Base-by-base conservation (phyloP, 2,797 vertebrate species). In the Lates japonicus region DNA sequence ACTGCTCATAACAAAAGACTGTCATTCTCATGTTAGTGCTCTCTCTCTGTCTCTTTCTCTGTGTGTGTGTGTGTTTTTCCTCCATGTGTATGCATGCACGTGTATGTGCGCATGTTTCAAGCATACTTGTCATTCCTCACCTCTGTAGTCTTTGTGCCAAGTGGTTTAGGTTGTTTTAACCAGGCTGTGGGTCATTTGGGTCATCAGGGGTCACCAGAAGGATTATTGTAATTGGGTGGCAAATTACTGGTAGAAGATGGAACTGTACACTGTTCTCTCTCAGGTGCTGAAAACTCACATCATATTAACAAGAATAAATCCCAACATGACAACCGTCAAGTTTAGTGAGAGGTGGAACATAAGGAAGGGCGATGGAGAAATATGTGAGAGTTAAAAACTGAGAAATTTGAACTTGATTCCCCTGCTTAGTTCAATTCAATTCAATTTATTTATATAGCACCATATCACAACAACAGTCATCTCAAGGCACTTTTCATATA, bases 101-200 rank as follows among this genome's bases (percentile, higher is more conserved):
- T 76, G 85, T 70, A 66, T 67, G 81, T 74, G 77, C 41, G 42
- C 61, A 42, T 83, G 78, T 75, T 80, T 87, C 62, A 58, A 76
- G 75, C 92, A 94, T 93, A 82, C 88, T 87, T 84, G 83, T 88
- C 92, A 95, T 95, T 95, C 94, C 87, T 87, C 37, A 9, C 78
- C 78, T 78, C 81, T 93, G 81, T 73, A 76, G 82, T 72, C 83
- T 88, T 81, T 76, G 80, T 91, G 90, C 88, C 90, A 86, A 89
- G 90, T 89, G 82, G 78, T 86, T 86, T 49, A 78, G 83, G 92
- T 83, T 76, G 76, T 86, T 88, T 68, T 76, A 76, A 80, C 65
- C 54, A 54, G 44, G 44, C 72, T 60, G 66, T 20, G 59, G 89
- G 92, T 93, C 92, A 74, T 17, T 39, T 14, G 61, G 88, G 90